A percentile compares a stretch with the other conserved stretches of the same genome.
These are phyloP conservation scores for Acleris emargana DNA, from an alignment of 2,888 invertebrate genomes.

Conservation along the genomic window DNA sequence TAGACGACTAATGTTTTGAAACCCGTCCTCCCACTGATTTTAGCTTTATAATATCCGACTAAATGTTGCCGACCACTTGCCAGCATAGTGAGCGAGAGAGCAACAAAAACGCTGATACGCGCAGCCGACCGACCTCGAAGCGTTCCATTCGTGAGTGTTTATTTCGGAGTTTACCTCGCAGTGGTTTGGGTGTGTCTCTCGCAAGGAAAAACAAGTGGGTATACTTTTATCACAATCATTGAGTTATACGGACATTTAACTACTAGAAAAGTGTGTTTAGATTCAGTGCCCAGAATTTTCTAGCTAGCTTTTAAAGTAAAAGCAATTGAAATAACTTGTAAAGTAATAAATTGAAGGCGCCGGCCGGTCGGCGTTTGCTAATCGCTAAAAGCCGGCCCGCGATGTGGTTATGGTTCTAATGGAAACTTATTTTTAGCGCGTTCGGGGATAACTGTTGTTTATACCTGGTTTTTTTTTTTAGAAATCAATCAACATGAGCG, in stretches of 20 bases:
- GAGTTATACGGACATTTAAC: not conserved
- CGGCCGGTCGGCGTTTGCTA: constrained; percentile 50
- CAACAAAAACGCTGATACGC: constrained; percentile 62
- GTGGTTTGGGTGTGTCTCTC: constrained; percentile 72
- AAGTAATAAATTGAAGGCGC: constrained; percentile 25
- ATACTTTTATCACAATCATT: constrained; percentile 36
- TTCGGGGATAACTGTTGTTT: constrained; percentile 49
- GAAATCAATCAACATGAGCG: constrained; percentile 85
- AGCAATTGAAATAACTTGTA: constrained; percentile 18
- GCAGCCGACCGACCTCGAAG: constrained; percentile 62
- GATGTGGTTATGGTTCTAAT: constrained; percentile 45
- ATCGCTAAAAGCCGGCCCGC: constrained; percentile 60
- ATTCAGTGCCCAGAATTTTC: constrained; percentile 5
- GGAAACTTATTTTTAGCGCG: constrained; percentile 67
- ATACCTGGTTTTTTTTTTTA: constrained; percentile 50
- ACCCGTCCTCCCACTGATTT: not conserved
- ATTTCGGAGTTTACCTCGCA: constrained; percentile 69
- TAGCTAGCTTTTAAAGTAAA: not conserved
- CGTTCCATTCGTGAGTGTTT: constrained; percentile 58
- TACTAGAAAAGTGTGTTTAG: constrained; percentile 16
- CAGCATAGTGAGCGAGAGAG: constrained; percentile 64
- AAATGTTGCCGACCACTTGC: constrained; percentile 56
- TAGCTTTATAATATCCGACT: constrained; percentile 1
- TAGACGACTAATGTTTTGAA: not conserved
- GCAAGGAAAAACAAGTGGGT: constrained; percentile 66